Conservation (phyloP, 2,113 vertebrate species). For the Falcunculus frontatus region DNA sequence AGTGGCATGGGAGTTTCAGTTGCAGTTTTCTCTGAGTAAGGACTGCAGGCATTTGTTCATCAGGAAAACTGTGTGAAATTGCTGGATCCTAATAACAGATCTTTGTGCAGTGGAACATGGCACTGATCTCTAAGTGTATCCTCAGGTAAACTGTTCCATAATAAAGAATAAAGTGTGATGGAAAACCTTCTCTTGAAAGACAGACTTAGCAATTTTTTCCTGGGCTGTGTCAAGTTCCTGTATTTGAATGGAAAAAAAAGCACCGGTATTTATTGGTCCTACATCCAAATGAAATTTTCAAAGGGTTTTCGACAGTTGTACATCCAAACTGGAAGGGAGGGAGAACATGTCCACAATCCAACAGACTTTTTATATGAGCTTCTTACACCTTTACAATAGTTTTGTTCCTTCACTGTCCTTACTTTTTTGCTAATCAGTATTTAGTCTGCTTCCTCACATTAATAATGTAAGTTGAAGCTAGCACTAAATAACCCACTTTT, state of each 20-base stretch:
- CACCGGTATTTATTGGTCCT: not conserved
- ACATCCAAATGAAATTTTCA: not conserved
- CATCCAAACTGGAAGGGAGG: not conserved
- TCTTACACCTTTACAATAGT: not conserved
- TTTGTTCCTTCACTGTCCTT: not conserved
- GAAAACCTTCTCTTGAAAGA: not conserved
- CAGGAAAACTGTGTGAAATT: constrained; percentile 15
- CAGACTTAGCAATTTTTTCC: not conserved
- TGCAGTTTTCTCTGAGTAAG: not conserved
- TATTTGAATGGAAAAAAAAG: not conserved
- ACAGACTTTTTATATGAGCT: not conserved
- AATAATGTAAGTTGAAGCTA: not conserved
- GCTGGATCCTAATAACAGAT: not conserved
- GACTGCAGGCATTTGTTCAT: not conserved
- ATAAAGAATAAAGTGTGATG: not conserved
- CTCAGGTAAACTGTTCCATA: not conserved
- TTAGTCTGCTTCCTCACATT: not conserved
- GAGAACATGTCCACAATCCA: not conserved
- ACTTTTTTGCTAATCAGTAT: not conserved
- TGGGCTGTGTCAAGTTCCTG: not conserved
- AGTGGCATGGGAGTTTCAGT: not conserved
- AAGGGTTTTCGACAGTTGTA: not conserved
- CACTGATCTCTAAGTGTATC: not conserved
- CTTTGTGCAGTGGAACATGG: not conserved
- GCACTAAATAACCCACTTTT: not conserved